Base-by-base conservation (phyloP, 2,797 vertebrate genomes). In the Dendrocincla tyrannina region DNA sequence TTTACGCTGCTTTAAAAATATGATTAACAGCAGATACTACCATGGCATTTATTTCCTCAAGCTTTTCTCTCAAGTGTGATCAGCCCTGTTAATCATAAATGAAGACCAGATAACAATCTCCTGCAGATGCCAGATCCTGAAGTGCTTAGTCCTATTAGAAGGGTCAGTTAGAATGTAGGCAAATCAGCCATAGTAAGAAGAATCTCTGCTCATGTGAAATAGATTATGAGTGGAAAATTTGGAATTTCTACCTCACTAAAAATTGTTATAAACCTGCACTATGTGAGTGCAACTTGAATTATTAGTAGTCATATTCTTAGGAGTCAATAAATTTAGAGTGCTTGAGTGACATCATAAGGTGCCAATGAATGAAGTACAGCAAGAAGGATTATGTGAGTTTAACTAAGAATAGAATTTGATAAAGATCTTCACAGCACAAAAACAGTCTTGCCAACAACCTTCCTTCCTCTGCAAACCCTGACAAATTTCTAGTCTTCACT, bases 341-440 rank as follows among this genome's bases (percentile, higher is more conserved):
- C 30, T 81, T 94, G 59, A 93, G 46, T 89, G 68, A 25, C 35
- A 83, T 64, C 53, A 69, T 80, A 90, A 93, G 83, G 15, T 75
- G 32, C 35, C 74, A 74, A 28, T 64, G 39, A 59, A 90, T 87
- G 64, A 96, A 96, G 85, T 52, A 42, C 13, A 73, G 63, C 12
- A 95, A 62, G 60, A 88, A 96, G 41, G 91, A 94, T 74, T 59
- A 90, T 64, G 11, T 18, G 41, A 84, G 33, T 60, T 95, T 94
- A 92, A 95, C 92, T 95, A 94, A 92, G 42, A 92, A 91, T 35
- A 76, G 68, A 94, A 86, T 64, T 89, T 73, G n/a, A 64, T 37
- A 66, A 95, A 85, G 8, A 76, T 66, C 74, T 90, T 17, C 25
- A 53, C 42, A 47, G 66, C 37, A 85, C 11, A 84, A 75, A 91